phyloP scores from a whole-genome alignment of 2,113 vertebrate species.

The Aldabrachelys gigantea region DNA sequence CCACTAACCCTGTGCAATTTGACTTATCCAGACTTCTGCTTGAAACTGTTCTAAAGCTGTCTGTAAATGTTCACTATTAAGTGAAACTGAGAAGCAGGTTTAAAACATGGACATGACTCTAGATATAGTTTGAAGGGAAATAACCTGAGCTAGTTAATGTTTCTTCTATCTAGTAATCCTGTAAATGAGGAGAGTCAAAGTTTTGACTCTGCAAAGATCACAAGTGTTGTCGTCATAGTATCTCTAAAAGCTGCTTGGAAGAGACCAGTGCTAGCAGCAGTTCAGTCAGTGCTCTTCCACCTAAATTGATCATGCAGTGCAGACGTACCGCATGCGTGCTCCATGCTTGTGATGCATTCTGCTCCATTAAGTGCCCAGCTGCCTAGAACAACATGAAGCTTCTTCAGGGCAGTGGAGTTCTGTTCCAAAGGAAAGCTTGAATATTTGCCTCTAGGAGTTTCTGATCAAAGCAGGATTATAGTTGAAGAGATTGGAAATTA shows the following conservation, averaged over 20 bases:
- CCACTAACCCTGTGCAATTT: background rate
- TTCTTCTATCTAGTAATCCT: background rate
- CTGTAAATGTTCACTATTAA: background rate
- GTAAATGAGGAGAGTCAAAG: background rate
- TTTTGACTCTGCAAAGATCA: background rate
- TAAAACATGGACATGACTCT: background rate
- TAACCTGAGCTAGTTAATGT: background rate
- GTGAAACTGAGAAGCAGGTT: background rate
- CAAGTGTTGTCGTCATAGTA: background rate
- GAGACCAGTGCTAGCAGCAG: background rate
- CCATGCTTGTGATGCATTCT: fast-evolving
- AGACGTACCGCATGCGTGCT: background rate
- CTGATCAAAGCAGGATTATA: background rate
- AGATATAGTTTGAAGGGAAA: background rate
- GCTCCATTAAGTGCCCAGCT: background rate
- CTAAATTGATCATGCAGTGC: fast-evolving
- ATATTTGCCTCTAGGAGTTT: background rate
- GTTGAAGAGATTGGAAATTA: background rate
- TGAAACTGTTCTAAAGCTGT: background rate
- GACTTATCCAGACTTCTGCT: background rate
- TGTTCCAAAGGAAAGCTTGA: background rate
- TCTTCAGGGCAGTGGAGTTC: background rate
- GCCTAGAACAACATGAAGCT: background rate
- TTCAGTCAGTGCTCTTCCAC: background rate
- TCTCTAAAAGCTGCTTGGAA: background rate